Conservation (phyloP, 1,140 invertebrate species). For the Drosophila miranda region DNA sequence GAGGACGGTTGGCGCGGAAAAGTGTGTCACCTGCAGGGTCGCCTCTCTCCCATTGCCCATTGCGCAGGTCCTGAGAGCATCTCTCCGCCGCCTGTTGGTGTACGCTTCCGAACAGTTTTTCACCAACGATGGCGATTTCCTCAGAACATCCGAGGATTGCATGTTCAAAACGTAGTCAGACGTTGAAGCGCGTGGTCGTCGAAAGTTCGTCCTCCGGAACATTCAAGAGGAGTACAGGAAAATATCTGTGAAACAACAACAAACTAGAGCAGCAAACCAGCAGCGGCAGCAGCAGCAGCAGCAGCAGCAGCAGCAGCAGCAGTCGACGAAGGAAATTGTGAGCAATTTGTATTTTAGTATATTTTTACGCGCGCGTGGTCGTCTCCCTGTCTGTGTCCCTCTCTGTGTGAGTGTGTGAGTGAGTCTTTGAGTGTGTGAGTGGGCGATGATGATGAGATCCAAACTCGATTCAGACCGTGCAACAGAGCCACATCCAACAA, state of each 20-base stretch:
- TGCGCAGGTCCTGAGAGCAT: conserved; percentile 67
- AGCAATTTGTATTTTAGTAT: conserved; percentile 72
- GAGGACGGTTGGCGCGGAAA: conserved; percentile 64
- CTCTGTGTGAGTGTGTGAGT: conserved; percentile 29
- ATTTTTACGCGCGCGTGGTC: conserved; percentile 56
- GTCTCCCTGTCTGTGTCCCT: conserved; percentile 6
- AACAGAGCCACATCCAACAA: conserved; percentile 36
- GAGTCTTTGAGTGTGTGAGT: conserved; percentile 21
- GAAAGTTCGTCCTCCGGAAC: conserved; percentile 20
- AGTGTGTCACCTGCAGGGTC: conserved; percentile 71
- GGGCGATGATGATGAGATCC: conserved; percentile 26
- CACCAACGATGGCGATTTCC: conserved; percentile 22
- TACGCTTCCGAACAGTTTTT: not conserved
- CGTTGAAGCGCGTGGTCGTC: conserved; percentile 75
- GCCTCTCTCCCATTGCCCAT: conserved; percentile 26
- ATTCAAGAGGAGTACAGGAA: conserved; percentile 11
- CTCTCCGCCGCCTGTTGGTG: conserved; percentile 33
- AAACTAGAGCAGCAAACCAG: conserved; percentile 47
- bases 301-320: conserved; percentile 8
- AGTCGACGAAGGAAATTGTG: conserved; percentile 67
- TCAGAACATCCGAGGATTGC: conserved; percentile 22
- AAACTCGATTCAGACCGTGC: conserved; percentile 33
- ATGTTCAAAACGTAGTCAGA: conserved; percentile 69
- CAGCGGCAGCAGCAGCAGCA: no score
- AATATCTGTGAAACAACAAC: conserved; percentile 39